These are phyloP conservation scores for Cryptotis parvus DNA, from an alignment of 2,113 vertebrate species.

Conservation along the genomic window DNA sequence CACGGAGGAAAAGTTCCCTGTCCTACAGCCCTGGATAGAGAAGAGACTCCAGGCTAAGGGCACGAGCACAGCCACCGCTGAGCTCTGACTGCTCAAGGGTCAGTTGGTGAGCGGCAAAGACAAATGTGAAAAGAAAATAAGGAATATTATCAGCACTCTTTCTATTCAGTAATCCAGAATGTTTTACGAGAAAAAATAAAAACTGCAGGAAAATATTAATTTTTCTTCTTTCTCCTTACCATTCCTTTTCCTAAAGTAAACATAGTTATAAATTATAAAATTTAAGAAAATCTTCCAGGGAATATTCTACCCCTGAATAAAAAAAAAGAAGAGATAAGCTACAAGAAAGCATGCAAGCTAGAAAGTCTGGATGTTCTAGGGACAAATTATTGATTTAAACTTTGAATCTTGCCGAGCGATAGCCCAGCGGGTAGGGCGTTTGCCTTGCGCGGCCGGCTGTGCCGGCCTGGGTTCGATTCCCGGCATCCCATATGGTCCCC, in stretches of 20 bases:
- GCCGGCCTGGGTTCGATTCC: no score
- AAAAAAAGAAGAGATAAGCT: background rate
- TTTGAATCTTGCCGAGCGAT: background rate
- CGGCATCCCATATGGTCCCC: no score
- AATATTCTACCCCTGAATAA: background rate
- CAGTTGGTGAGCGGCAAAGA: background rate
- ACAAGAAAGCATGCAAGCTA: background rate
- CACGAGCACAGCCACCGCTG: background rate
- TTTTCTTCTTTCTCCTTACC: constrained; percentile 10
- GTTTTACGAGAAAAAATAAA: background rate
- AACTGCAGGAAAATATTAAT: background rate
- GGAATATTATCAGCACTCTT: background rate
- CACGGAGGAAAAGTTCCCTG: background rate
- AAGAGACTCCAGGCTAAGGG: background rate
- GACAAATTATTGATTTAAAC: constrained; percentile 13
- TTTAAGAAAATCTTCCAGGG: background rate
- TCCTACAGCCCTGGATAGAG: background rate
- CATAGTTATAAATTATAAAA: constrained; percentile 50
- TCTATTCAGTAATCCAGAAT: background rate
- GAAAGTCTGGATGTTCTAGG: background rate
- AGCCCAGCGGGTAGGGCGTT: no score
- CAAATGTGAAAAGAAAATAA: constrained; percentile 19
- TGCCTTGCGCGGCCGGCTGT: no score
- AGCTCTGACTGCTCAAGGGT: background rate
- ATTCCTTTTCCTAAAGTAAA: constrained; percentile 29